Conservation (phyloP, 2,888 invertebrate species). For the Trichogramma dendrolimi region DNA sequence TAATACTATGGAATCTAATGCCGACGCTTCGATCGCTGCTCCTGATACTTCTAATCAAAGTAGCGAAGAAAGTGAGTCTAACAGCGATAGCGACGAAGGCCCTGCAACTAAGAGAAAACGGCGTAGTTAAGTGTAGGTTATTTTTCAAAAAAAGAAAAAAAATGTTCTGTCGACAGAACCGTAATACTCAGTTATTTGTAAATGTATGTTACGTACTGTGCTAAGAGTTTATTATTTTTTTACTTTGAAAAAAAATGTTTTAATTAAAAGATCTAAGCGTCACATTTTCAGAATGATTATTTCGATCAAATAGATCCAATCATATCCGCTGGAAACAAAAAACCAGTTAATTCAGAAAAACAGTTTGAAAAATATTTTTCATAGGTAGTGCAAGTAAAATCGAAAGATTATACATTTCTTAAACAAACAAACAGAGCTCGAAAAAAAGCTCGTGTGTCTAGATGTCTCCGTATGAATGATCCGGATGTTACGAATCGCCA, state of each 20-base stretch:
- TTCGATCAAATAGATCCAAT: neutral
- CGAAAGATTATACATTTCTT: too few relatives aligned
- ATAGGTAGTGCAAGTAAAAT: too few relatives aligned
- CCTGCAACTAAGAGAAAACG: slow-evolving; percentile 17
- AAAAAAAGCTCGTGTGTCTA: too few relatives aligned
- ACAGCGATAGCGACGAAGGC: slow-evolving; percentile 13
- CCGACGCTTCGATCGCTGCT: neutral
- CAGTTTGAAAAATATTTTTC: neutral
- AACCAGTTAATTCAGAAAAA: neutral
- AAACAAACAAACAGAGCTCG: too few relatives aligned
- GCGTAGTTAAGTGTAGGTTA: slow-evolving; percentile 1
- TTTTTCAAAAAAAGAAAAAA: neutral
- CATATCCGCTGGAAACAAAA: neutral
- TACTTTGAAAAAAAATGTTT: neutral
- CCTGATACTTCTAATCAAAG: neutral
- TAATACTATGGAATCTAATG: neutral
- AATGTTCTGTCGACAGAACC: too few relatives aligned
- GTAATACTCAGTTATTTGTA: neutral
- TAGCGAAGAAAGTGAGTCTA: slow-evolving; percentile 10
- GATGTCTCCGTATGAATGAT: too few relatives aligned
- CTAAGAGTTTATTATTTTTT: neutral
- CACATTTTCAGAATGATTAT: neutral
- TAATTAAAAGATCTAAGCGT: neutral
- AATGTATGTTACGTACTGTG: neutral
- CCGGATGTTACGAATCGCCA: too few relatives aligned